A percentile compares a stretch with the other conserved stretches of the same genome.
These are phyloP conservation scores for Ceratitis capitata DNA, from an alignment of 1,140 invertebrate genomes.

Conservation along the genomic window DNA sequence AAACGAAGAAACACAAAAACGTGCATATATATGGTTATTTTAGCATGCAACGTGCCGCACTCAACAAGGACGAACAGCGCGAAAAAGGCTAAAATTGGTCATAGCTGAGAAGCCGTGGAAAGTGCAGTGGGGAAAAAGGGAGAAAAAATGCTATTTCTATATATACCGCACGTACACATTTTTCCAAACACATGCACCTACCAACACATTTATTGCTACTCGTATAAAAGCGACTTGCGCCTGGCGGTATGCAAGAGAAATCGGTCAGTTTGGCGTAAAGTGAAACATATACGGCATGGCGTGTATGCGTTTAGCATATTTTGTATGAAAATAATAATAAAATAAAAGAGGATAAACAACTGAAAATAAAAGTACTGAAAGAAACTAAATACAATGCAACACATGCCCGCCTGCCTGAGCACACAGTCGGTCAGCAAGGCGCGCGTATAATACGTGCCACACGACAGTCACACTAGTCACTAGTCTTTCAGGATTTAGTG, in stretches of 20 bases:
- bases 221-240: neutral
- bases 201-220: too few species aligned
- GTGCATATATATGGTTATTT: neutral
- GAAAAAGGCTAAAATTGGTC: neutral
- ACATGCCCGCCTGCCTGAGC: too few species aligned
- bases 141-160: neutral
- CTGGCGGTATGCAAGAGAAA: neutral
- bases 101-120: neutral
- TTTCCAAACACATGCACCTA: neutral
- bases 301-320: neutral
- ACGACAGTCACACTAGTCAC: neutral
- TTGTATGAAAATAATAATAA: too few species aligned
- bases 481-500: neutral
- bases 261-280: neutral
- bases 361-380: neutral
- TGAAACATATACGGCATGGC: neutral
- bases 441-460: neutral
- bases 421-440: neutral
- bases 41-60: neutral
- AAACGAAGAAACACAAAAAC: neutral
- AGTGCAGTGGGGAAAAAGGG: neutral
- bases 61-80: neutral
- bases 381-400: neutral
- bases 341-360: neutral
- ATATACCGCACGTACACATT: neutral